Conservation (phyloP, 2,888 invertebrate genomes). For the Drosophila anomalata region DNA sequence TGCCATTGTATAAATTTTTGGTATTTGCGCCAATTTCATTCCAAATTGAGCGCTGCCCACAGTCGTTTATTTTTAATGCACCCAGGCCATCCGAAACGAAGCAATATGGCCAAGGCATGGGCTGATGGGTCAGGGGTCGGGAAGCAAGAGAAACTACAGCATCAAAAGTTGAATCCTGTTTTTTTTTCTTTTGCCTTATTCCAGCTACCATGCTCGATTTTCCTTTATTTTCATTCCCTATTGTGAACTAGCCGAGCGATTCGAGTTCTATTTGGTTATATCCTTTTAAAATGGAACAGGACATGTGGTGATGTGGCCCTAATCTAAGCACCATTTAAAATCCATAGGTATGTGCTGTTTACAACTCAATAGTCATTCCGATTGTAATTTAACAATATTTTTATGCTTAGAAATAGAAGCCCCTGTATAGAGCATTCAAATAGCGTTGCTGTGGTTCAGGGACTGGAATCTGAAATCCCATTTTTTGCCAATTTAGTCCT, state of each 20-base stretch:
- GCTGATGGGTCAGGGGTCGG: conserved; percentile 3
- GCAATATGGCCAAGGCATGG: conserved; percentile 53
- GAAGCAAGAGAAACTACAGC: conserved; percentile 1
- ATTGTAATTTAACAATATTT: conserved; percentile 7
- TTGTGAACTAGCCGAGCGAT: conserved; percentile 12
- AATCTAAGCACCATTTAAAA: conserved; percentile 1
- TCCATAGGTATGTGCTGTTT: conserved; percentile 5
- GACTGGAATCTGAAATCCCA: neutral
- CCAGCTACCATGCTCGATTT: conserved; percentile 7
- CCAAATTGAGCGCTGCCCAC: conserved; percentile 76
- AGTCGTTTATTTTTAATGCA: conserved; percentile 79
- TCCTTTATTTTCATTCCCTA: conserved; percentile 15
- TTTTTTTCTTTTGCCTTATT: conserved; percentile 8
- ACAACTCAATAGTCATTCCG: conserved; percentile 6
- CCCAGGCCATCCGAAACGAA: conserved; percentile 47
- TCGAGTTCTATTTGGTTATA: conserved; percentile 21
- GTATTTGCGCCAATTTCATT: conserved; percentile 79
- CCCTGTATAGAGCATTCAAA: conserved; percentile 15
- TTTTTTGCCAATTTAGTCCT: conserved; percentile 36
- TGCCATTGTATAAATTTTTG: conserved; percentile 75
- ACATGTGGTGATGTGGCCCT: conserved; percentile 20
- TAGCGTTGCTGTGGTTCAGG: conserved; percentile 1
- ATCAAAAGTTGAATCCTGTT: conserved; percentile 32
- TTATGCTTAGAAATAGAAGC: neutral
- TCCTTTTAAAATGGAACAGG: conserved; percentile 12